Conservation (phyloP, 1,140 invertebrate species). For the Drosophila albomicans region DNA sequence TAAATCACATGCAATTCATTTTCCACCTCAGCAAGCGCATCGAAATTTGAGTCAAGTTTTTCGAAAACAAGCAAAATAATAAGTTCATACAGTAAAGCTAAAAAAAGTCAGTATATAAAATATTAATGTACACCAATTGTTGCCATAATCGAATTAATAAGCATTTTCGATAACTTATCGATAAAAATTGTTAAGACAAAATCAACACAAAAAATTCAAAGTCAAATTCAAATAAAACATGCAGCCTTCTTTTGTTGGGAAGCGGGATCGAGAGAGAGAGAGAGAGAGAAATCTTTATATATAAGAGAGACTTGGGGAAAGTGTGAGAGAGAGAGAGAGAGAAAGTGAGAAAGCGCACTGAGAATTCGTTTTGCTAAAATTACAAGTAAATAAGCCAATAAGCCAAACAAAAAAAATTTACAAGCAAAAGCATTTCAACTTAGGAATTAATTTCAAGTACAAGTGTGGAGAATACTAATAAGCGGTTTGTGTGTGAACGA, state of each 20-base stretch:
- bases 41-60: conserved; percentile 1
- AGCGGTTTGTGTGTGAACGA: conserved; percentile 25
- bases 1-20: background rate
- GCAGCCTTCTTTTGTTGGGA: conserved; percentile 40
- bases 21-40: conserved; percentile 5
- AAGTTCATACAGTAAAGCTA: background rate
- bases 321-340: conserved; percentile 8
- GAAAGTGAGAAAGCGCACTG: conserved; percentile 38
- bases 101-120: background rate
- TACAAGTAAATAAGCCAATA: conserved; percentile 61
- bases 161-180: conserved; percentile 32
- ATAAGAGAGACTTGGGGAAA: conserved; percentile 1
- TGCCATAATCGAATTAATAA: conserved; percentile 22
- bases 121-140: conserved; percentile 23
- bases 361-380: conserved; percentile 26
- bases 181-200: conserved; percentile 16
- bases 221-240: conserved; percentile 56
- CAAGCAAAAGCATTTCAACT: conserved; percentile 56
- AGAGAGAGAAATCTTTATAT: conserved; percentile 10
- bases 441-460: conserved; percentile 38
- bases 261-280: conserved; percentile 6
- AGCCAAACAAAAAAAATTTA: conserved; percentile 56
- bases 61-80: conserved; percentile 17
- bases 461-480: conserved; percentile 25
- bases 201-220: conserved; percentile 3